A percentile compares a stretch with the other conserved stretches of the same genome.
Conservation (phyloP, 2,888 invertebrate species). For the Euphydryas editha region DNA sequence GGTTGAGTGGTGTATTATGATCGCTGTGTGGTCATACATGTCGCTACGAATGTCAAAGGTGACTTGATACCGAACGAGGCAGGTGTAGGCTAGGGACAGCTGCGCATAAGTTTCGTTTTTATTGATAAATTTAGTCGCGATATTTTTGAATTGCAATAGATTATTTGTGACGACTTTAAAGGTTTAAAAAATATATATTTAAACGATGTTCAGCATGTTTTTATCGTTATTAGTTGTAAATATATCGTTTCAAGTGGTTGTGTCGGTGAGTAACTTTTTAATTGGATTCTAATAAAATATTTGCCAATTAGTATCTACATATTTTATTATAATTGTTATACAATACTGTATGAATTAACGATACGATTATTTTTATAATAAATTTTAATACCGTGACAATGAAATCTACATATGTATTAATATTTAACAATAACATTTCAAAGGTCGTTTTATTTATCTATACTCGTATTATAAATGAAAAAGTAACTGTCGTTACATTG, state of each 20-base stretch:
- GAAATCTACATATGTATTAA: not conserved
- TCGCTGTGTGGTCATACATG: constrained; percentile 15
- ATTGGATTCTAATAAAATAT: constrained; percentile 4
- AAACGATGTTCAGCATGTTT: constrained; percentile 5
- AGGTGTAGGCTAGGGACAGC: constrained; percentile 64
- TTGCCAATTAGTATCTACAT: not conserved
- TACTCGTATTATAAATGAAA: not conserved
- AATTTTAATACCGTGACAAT: not conserved
- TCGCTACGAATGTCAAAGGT: constrained; percentile 71
- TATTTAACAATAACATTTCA: not conserved
- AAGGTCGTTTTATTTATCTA: not conserved
- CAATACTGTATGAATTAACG: not conserved
- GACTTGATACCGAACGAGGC: constrained; percentile 57
- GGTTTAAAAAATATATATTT: constrained; percentile 16
- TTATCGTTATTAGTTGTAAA: not conserved
- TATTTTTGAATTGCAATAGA: constrained; percentile 34
- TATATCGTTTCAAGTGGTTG: not conserved
- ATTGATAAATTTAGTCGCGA: constrained; percentile 33
- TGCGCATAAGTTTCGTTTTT: constrained; percentile 48
- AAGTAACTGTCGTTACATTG: not conserved
- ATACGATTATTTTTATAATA: no score
- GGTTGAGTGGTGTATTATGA: constrained; percentile 30
- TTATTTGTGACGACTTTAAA: constrained; percentile 22
- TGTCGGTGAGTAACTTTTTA: not conserved
- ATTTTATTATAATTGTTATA: not conserved